Conservation (phyloP, 2,888 invertebrate species). For the Pristionchus entomophagus region DNA sequence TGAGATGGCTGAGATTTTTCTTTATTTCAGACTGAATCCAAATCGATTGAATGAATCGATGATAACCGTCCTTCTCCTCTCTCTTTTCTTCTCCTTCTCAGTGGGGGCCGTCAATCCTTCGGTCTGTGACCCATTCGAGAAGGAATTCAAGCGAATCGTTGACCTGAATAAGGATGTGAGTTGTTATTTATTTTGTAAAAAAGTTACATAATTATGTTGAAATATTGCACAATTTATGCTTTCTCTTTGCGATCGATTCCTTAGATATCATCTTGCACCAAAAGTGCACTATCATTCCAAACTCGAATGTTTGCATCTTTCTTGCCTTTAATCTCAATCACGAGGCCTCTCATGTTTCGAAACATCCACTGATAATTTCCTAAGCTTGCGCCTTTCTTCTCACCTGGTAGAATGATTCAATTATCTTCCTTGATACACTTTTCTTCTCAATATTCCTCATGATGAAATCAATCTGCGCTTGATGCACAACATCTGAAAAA, state of each 20-base stretch:
- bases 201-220: too few species aligned
- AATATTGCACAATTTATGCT: not conserved
- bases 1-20: not conserved
- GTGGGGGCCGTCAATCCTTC: not conserved
- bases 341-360: too few species aligned
- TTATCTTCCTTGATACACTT: too few species aligned
- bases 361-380: not conserved
- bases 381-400: too few species aligned
- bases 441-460: too few species aligned
- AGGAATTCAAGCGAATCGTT: not conserved
- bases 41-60: conserved; percentile 7
- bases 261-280: too few species aligned
- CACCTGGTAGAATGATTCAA: too few species aligned
- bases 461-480: too few species aligned
- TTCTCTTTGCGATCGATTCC: not conserved
- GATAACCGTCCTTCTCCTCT: not conserved
- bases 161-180: conserved; percentile 4
- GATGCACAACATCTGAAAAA: too few species aligned
- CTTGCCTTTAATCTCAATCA: too few species aligned
- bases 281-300: too few species aligned
- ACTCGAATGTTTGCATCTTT: too few species aligned
- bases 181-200: not conserved
- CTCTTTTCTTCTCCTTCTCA: not conserved
- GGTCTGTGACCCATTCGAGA: conserved; percentile 22
- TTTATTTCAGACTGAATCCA: not conserved